Evolutionary conservation across 2,888 invertebrate genomes (phyloP), one percentile per base, ranked within the genome.

Genomic region (Heliconius erato): DNA sequence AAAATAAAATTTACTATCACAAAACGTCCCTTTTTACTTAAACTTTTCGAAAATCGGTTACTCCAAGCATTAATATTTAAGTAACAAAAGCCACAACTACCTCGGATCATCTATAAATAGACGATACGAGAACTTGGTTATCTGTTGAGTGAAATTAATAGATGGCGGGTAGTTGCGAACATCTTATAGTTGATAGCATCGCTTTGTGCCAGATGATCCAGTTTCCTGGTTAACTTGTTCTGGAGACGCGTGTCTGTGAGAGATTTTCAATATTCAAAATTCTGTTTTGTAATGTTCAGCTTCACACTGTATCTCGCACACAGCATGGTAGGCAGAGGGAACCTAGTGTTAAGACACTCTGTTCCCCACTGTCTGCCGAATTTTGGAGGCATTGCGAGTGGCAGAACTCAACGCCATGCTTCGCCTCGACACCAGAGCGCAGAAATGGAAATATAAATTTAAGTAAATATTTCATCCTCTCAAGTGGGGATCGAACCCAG

Each of bases 141-240:
- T 77, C 65, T 40, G 77, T 65, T 77, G n/a, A 35, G 35, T 49
- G 74, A 77, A 65, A 77, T 77, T 65, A 76, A 76, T 76, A 59
- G 74, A 76, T 5, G 19, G 32, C 28, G 74, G 32, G 74, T 59
- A 35, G 74, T 76, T 76, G 32, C 59, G 32, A 77, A 63, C 77
- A 19, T 77, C 65, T 65, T 44, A n/a, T 14, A 65, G 63, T 40
- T 40, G 26, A 65, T 77, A 77, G 77, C 65, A 19, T 65, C 40
- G 77, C 77, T 77, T 65, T 77, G 77, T 77, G 77, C n/a, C 40
- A 1, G 59, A n/a, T n/a, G 65, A 3, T 65, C 77, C 28, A 65
- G 65, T 77, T 76, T 65, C 16, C 40, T 23, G 59, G 16, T 11
- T n/a, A n/a, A 77, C 63, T 77, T 40, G 77, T 54, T 23, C 23